Conservation (phyloP, 35 echinoderm and acorn worm genomes). For the Hemicentrotus pulcherrimus region DNA sequence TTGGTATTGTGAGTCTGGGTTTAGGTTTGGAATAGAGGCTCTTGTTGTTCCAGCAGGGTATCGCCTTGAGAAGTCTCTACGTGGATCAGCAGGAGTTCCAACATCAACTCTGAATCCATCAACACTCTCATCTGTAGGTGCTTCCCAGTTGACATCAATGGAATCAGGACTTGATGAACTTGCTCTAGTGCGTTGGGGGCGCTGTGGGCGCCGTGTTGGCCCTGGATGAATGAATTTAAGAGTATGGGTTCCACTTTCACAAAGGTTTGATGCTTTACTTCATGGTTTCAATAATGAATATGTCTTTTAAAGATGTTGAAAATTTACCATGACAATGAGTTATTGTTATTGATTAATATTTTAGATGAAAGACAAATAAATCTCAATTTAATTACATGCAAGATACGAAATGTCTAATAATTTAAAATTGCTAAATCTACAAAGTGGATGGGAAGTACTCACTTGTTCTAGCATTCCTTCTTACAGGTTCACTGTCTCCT, state of each 20-base stretch:
- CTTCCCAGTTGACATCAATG: neutral
- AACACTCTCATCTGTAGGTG: neutral
- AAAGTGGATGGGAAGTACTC: neutral
- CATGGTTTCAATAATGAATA: no score
- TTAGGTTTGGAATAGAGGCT: neutral
- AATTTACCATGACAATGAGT: no score
- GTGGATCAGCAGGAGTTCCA: neutral
- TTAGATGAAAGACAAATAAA: no score
- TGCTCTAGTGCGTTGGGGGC: neutral
- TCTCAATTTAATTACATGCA: no score
- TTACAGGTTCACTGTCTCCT: neutral
- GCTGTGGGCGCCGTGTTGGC: neutral
- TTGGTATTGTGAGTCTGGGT: neutral
- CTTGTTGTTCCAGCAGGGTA: neutral
- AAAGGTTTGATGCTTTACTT: no score
- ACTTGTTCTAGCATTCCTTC: neutral
- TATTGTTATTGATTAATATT: no score
- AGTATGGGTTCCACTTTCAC: no score
- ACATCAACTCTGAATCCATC: neutral
- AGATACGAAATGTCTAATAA: no score
- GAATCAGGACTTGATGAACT: constrained; percentile 6
- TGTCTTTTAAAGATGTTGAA: no score
- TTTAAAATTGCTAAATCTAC: no score
- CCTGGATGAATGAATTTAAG: neutral
- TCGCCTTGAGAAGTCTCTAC: neutral